These are phyloP conservation scores for Cheilinus undulatus DNA, from an alignment of 2,113 vertebrate genomes.

Conservation along the genomic window DNA sequence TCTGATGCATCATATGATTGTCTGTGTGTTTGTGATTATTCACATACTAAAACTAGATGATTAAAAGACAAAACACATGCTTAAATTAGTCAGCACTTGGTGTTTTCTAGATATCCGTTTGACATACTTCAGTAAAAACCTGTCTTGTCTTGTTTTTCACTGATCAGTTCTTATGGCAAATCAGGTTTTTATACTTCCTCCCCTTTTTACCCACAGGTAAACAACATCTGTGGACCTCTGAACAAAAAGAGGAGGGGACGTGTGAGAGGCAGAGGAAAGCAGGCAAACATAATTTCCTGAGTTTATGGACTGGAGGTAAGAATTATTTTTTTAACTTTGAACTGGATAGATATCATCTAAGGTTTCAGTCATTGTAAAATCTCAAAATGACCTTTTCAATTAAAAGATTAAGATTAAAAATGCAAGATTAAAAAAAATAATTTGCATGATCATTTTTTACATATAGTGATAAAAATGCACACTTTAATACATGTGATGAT, in stretches of 20 bases:
- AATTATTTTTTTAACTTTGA: neutral
- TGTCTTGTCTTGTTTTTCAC: neutral
- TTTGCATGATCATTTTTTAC: neutral
- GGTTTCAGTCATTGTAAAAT: neutral
- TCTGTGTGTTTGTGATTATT: constrained; percentile 5
- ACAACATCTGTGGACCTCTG: constrained; percentile 50
- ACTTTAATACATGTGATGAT: neutral
- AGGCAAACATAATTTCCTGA: constrained; percentile 61
- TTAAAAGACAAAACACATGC: constrained; percentile 8
- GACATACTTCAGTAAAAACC: too few relatives aligned
- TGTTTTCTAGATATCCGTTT: neutral
- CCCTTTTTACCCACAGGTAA: constrained; percentile 44
- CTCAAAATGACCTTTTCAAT: neutral
- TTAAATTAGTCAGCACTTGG: constrained; percentile 6
- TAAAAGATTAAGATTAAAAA: neutral
- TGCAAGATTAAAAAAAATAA: neutral
- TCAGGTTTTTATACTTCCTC: constrained; percentile 4
- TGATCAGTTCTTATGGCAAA: neutral
- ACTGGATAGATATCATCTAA: neutral
- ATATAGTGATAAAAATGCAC: neutral
- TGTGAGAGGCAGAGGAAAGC: constrained; percentile 29
- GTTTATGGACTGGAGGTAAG: constrained; percentile 86
- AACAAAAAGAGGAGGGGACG: constrained; percentile 27
- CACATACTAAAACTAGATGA: neutral
- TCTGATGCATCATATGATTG: constrained; percentile 49